Evolutionary conservation across 2,797 vertebrate species (phyloP), one percentile per base, ranked within the genome.

Genomic region (Phrynocephalus guinanensis): DNA sequence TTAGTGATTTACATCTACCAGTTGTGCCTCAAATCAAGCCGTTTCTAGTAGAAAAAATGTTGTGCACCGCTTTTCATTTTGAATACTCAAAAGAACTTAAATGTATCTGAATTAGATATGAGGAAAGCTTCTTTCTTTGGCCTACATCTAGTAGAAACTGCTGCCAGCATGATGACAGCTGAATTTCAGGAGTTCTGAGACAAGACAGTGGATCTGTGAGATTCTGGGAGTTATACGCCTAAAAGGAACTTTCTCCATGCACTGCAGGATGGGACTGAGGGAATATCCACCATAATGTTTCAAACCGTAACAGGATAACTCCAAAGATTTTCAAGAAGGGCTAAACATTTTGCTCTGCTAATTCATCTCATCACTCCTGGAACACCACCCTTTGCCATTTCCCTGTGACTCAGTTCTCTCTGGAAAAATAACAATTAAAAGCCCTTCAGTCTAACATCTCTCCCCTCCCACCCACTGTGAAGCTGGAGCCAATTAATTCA

Each of bases 21-120:
- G 48, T 94, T 93, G 87, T 15, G 26, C 70, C 10, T 71, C 28
- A 71, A 30, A n/a, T 71, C 9, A 71, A 30, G 10, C 70, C 11
- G 70, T 71, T 71, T n/a, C 88, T 91, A 56, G 22, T 79, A 56
- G 52, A 56, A 56, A 92, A 84, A 86, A 93, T 89, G 88, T 88
- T 78, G 91, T 92, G 76, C 89, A 87, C 38, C 90, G 85, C 90
- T 60, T 91, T 94, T 90, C 92, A 79, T 92, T 92, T 94, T 92
- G 94, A 50, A 28, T 9, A 48, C 16, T 66, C 56, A n/a, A n/a
- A 78, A 68, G 28, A 84, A 44, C 60, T 10, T 63, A 60, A 76
- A 24, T 52, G 2, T 63, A 63, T 20, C 60, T 18, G 60, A 63
- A 63, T 63, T 20, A 63, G 60, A 63, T 15, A 3, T 63, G 60